Percentiles rank a stretch among this genome's conserved stretches.
phyloP scores from a whole-genome alignment of 2,888 invertebrate genomes.

The Gari tellinella region DNA sequence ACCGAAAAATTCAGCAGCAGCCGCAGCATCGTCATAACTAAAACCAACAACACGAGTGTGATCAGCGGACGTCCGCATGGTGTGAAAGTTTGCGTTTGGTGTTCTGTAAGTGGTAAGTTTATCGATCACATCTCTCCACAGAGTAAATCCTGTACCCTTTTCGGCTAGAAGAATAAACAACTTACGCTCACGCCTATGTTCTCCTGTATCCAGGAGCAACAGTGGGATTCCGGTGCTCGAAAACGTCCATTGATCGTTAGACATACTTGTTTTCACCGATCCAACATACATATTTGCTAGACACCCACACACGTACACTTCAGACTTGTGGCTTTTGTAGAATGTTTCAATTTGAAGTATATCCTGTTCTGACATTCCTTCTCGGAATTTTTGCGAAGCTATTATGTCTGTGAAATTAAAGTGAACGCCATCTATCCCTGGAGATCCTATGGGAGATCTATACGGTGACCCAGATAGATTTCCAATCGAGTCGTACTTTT shows the following conservation, averaged over 20 bases:
- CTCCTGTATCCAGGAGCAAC: slow-evolving; percentile 91
- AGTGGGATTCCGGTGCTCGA: slow-evolving; percentile 92
- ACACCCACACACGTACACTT: slow-evolving; percentile 91
- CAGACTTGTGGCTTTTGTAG: slow-evolving; percentile 90
- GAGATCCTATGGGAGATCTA: slow-evolving; percentile 60
- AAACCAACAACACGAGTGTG: slow-evolving; percentile 91
- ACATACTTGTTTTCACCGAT: slow-evolving; percentile 67
- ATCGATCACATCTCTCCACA: slow-evolving; percentile 93
- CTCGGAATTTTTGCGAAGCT: slow-evolving; percentile 61
- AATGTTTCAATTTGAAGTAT: slow-evolving; percentile 82
- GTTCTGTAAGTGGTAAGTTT: slow-evolving; percentile 90
- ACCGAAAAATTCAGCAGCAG: slow-evolving; percentile 88
- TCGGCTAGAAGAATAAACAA: slow-evolving; percentile 90
- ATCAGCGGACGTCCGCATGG: slow-evolving; percentile 91
- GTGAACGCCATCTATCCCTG: slow-evolving; percentile 38
- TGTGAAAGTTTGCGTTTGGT: slow-evolving; percentile 89
- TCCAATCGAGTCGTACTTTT: slow-evolving; percentile 81
- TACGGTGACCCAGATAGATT: slow-evolving; percentile 61
- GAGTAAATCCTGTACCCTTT: slow-evolving; percentile 91
- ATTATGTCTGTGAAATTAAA: slow-evolving; percentile 39
- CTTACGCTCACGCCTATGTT: slow-evolving; percentile 86
- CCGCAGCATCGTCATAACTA: slow-evolving; percentile 91
- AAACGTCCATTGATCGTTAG: slow-evolving; percentile 87
- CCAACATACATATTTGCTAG: slow-evolving; percentile 87
- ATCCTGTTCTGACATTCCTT: slow-evolving; percentile 79